phyloP scores from a whole-genome alignment of 2,888 invertebrate species.

The Cryptocephalus primarius region DNA sequence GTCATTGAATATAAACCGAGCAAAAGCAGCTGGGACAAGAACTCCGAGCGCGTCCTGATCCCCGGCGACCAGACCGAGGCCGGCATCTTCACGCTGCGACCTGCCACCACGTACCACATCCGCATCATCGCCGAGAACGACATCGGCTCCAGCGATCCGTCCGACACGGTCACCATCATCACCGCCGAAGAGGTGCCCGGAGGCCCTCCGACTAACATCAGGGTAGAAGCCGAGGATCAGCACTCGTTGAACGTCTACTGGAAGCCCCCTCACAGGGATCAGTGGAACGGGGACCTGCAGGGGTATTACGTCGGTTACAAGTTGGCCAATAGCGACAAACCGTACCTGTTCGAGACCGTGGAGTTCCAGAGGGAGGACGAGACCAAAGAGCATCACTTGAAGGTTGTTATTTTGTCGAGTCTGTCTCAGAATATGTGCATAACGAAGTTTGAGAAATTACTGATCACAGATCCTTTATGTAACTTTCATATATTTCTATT shows the following conservation, averaged over 20 bases:
- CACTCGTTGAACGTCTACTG: constrained; percentile 78
- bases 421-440: too few species aligned
- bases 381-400: constrained; percentile 79
- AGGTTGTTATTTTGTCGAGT: constrained; percentile 21
- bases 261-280: constrained; percentile 81
- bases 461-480: too few species aligned
- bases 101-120: constrained; percentile 87
- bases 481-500: too few species aligned
- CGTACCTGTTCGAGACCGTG: constrained; percentile 83
- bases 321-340: constrained; percentile 72
- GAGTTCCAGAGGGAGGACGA: constrained; percentile 87
- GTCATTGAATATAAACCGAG: constrained; percentile 86
- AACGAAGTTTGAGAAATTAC: too few species aligned
- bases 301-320: constrained; percentile 89
- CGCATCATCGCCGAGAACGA: constrained; percentile 89
- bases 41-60: constrained; percentile 77
- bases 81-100: constrained; percentile 77
- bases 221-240: constrained; percentile 79
- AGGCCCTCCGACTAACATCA: constrained; percentile 72
- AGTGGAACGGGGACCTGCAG: constrained; percentile 87
- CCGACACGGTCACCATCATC: constrained; percentile 86
- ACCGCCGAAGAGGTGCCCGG: constrained; percentile 80
- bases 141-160: constrained; percentile 85
- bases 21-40: constrained; percentile 70
- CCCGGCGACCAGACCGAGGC: constrained; percentile 86